Evolutionary conservation across 2,888 invertebrate genomes (phyloP).

Genomic region (Atherix ibis): DNA sequence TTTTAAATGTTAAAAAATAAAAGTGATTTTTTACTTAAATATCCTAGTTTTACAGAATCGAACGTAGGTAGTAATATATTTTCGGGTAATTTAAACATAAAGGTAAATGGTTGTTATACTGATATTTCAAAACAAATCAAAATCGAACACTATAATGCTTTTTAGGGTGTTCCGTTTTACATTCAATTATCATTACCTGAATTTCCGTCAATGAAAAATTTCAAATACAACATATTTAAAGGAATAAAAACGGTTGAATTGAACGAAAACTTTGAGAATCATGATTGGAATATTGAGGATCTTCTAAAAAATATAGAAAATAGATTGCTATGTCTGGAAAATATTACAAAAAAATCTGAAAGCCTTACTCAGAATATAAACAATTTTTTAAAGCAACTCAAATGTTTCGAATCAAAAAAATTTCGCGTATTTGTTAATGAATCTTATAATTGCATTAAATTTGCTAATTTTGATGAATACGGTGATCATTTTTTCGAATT

Average conservation of each 20-base stretch:
- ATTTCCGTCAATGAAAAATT: neutral
- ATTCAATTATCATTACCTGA: neutral
- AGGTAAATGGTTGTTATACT: too few species aligned
- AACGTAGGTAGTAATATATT: too few species aligned
- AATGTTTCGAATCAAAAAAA: too few species aligned
- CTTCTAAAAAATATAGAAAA: neutral
- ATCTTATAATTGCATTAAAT: conserved; percentile 16
- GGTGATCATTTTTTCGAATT: conserved; percentile 22
- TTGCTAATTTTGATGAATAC: conserved; percentile 19
- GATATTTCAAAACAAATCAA: too few species aligned
- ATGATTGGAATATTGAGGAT: neutral
- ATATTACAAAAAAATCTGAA: neutral
- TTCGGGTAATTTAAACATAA: too few species aligned
- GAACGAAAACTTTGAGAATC: neutral
- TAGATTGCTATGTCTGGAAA: neutral
- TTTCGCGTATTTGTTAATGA: conserved; percentile 16
- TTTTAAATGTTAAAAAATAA: too few species aligned
- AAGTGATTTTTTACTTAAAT: too few species aligned
- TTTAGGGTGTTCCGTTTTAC: neutral
- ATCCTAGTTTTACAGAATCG: too few species aligned
- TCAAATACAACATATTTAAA: neutral
- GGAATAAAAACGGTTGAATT: neutral
- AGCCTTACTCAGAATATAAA: too few species aligned
- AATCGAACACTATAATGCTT: too few species aligned
- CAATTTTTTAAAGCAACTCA: too few species aligned